Base-by-base conservation (phyloP, 2,113 vertebrate species). In the Coracopsis vasa region DNA sequence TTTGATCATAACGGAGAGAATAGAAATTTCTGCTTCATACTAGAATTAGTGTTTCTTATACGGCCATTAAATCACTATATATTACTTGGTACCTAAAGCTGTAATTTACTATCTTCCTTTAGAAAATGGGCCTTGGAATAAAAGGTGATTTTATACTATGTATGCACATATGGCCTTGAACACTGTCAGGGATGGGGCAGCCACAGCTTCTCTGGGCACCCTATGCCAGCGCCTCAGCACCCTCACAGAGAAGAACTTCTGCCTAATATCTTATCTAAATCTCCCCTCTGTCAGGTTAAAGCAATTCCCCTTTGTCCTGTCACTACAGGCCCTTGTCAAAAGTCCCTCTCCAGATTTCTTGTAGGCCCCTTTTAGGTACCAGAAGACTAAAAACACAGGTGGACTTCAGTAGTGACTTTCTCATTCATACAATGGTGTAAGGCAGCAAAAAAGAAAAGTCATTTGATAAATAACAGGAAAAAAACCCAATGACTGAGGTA, bases 151-250 rank as follows among this genome's bases (percentile, higher is more conserved):
- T 80, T 29, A 51, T 10, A 45, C 20, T 6, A 10, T 8, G 15
- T 1, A 0, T 27, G 25, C 45, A 42, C 2, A 24, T 3, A n/a
- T 1, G 56, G 33, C n/a, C 56, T 35, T 35, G 56, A 58, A 58
- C 33, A 58, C 56, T 58, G 33, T 21, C 56, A n/a, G 33, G n/a
- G 33, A 58, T 58, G 56, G 33, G 56, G 33, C 33, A 35, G 21
- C 13, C 56, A 58, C 33, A 35, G 21, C 56, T 35, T 58, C 56
- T 35, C n/a, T 58, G 13, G 6, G 56, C 56, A 58, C 33, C 56
- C 1, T 58, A 13, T 35, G 56, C 56, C 21, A 35, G 21, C 1
- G 14, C 33, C 56, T 10, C 56, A 58, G 2, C 33, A 58, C 33
- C 56, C 33, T 58, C 13, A 58, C 13, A 58, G 21, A 21, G 21